Evolutionary conservation across 2,888 invertebrate genomes (phyloP).

Genomic region (Drosophila gaucha): DNA sequence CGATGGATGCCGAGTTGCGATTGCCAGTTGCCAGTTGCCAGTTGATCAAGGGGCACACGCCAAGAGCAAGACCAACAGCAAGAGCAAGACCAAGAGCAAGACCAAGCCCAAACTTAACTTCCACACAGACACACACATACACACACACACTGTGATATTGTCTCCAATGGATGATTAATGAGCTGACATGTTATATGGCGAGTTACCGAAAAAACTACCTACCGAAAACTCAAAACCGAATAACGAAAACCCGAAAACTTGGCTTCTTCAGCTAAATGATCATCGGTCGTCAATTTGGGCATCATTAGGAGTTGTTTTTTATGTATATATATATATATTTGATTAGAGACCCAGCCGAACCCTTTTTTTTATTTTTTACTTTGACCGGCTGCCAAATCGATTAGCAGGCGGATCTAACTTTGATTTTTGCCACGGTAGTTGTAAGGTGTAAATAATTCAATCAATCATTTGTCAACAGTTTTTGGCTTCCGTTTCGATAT

Average conservation of each 20-base stretch:
- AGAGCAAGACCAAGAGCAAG: conserved; percentile 36
- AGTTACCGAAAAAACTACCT: conserved; percentile 38
- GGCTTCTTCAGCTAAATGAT: conserved; percentile 77
- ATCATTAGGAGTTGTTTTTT: conserved; percentile 71
- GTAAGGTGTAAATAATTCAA: conserved; percentile 80
- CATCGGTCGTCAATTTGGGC: conserved; percentile 78
- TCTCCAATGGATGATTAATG: conserved; percentile 79
- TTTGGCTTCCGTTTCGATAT: conserved; percentile 72
- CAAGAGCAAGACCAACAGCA: conserved; percentile 50
- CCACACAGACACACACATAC: conserved; percentile 18
- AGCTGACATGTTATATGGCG: conserved; percentile 57
- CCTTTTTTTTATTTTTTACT: conserved; percentile 58
- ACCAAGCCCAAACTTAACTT: conserved; percentile 54
- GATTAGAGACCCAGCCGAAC: conserved; percentile 47
- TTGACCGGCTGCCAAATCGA: conserved; percentile 67
- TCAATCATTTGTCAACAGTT: conserved; percentile 79
- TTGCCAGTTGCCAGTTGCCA: conserved; percentile 1
- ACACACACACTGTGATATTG: conserved; percentile 59
- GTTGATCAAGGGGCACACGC: conserved; percentile 58
- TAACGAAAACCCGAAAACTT: conserved; percentile 22
- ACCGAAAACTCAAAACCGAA: conserved; percentile 20
- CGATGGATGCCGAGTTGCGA: conserved; percentile 27
- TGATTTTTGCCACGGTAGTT: conserved; percentile 67
- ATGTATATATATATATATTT: conserved; percentile 9
- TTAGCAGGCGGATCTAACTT: conserved; percentile 80